These are phyloP conservation scores for Vicugna pacos DNA, from an alignment of 2,113 vertebrate species.

Conservation along the genomic window DNA sequence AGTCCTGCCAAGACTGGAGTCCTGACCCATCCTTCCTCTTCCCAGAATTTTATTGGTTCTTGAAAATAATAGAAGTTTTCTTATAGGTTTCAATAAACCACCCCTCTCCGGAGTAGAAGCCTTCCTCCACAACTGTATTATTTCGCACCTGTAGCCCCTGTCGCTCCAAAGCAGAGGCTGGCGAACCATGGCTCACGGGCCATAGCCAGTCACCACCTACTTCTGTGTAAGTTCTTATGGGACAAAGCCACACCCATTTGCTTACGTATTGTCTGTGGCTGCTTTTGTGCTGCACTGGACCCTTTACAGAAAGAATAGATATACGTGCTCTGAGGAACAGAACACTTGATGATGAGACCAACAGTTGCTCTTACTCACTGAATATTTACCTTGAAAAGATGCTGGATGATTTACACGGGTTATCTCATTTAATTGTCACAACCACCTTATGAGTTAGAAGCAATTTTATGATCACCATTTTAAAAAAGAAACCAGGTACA, in stretches of 20 bases:
- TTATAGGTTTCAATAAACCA: conserved; percentile 6
- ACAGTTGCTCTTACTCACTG: neutral
- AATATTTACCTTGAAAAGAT: conserved; percentile 7
- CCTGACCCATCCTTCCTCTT: conserved; percentile 41
- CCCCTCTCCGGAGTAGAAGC: neutral
- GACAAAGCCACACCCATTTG: neutral
- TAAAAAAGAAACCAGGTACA: conserved; percentile 2
- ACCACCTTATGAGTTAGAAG: neutral
- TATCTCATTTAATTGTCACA: conserved; percentile 6
- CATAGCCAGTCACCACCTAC: neutral
- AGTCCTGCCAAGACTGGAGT: neutral
- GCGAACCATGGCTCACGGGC: neutral
- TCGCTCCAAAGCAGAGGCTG: neutral
- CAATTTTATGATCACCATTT: neutral
- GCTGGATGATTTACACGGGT: neutral
- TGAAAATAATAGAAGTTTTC: conserved; percentile 34
- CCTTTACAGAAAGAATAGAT: neutral
- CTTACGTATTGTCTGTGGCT: neutral
- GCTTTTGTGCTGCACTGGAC: neutral
- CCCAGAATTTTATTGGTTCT: conserved; percentile 48
- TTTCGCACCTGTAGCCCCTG: neutral
- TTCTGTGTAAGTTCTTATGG: neutral
- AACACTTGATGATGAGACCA: neutral
- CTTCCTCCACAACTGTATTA: neutral
- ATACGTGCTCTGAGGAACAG: neutral